Evolutionary conservation across 2,113 vertebrate genomes (phyloP).

Genomic region (Plotosus lineatus): DNA sequence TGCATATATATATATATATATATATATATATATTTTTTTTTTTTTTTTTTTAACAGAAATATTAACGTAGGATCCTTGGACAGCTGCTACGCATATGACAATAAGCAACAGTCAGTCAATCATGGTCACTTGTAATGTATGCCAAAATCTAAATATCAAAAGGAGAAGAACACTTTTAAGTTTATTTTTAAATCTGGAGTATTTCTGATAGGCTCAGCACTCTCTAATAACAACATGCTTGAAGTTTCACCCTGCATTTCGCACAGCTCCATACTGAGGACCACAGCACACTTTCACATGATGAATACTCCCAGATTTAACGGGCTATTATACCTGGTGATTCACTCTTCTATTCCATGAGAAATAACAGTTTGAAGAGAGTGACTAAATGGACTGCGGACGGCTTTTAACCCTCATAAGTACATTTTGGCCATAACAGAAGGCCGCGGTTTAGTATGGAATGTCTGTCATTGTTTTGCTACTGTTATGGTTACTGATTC

Average conservation of each 20-base stretch:
- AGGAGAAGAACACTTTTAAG: neutral
- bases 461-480: neutral
- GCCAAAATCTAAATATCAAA: neutral
- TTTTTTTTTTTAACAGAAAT: no score
- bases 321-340: constrained; percentile 2
- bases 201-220: neutral
- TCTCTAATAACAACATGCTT: neutral
- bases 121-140: neutral
- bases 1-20: no score
- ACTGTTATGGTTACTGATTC: constrained; percentile 17
- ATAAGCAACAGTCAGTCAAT: neutral
- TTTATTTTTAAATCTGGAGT: neutral
- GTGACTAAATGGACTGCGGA: constrained; percentile 4
- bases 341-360: constrained; percentile 19
- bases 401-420: neutral
- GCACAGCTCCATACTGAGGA: neutral
- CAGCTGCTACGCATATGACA: neutral
- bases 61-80: neutral
- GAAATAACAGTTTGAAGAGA: neutral
- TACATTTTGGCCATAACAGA: neutral
- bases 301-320: constrained; percentile 10
- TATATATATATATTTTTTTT: no score
- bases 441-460: neutral
- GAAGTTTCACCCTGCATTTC: constrained; percentile 7
- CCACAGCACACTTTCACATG: neutral